phyloP scores from a whole-genome alignment of 2,888 invertebrate species.

The Alloplasta piceator region DNA sequence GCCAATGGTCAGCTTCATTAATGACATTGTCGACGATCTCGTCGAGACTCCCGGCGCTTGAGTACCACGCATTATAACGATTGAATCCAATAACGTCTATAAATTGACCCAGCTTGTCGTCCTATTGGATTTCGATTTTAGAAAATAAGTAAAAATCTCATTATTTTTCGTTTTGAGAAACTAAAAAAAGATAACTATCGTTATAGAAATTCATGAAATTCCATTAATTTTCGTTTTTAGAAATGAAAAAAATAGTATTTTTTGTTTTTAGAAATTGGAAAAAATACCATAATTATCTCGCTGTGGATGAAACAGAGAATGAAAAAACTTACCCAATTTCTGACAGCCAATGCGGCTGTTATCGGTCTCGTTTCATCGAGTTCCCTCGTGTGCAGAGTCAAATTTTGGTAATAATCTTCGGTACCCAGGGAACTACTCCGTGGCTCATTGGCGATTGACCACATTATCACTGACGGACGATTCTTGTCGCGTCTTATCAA shows the following conservation, averaged over 20 bases:
- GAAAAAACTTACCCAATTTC: slow-evolving; percentile 85
- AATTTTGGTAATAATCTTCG: slow-evolving; percentile 91
- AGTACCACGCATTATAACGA: slow-evolving; percentile 99
- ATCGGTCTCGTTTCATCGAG: slow-evolving; percentile 93
- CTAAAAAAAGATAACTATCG: too few relatives aligned
- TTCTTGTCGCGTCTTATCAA: slow-evolving; percentile 96
- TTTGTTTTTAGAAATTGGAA: too few relatives aligned
- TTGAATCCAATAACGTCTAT: slow-evolving; percentile 97
- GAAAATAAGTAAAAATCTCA: slow-evolving; percentile 2
- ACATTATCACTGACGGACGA: slow-evolving; percentile 96
- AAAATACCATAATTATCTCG: slow-evolving; percentile 33
- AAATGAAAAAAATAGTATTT: too few relatives aligned
- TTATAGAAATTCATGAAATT: too few relatives aligned
- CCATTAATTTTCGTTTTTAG: too few relatives aligned
- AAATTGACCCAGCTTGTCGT: slow-evolving; percentile 83
- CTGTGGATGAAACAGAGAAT: background rate
- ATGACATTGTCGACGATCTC: slow-evolving; percentile 89
- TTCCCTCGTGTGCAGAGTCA: slow-evolving; percentile 90
- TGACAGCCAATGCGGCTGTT: slow-evolving; percentile 91
- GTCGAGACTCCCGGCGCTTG: slow-evolving; percentile 91
- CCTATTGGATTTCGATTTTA: slow-evolving; percentile 77
- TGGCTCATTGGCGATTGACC: slow-evolving; percentile 99
- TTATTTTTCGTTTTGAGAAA: too few relatives aligned
- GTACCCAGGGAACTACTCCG: slow-evolving; percentile 88
- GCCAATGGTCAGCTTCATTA: slow-evolving; percentile 92